Percentiles rank a stretch among this genome's conserved stretches.
These are phyloP conservation scores for Drosophila austrosaltans DNA, from an alignment of 2,888 invertebrate genomes.

Conservation along the genomic window DNA sequence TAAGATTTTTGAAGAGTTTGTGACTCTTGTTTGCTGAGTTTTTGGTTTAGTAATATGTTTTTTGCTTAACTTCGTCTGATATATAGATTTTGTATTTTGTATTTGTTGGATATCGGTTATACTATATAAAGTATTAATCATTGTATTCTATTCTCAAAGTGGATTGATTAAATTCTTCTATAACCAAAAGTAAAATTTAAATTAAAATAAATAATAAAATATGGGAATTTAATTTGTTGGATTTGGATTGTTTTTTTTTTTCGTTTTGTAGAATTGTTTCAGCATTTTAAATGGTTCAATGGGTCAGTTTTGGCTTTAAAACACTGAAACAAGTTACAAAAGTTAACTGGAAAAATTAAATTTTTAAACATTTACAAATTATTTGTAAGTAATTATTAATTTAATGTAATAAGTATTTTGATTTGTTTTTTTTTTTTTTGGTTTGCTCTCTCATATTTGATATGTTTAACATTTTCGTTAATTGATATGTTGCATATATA, in stretches of 20 bases:
- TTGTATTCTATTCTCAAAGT: background rate
- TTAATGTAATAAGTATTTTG: background rate
- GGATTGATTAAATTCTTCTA: background rate
- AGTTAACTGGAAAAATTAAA: background rate
- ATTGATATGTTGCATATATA: conserved; percentile 58
- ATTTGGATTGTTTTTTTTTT: background rate
- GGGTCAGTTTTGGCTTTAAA: conserved; percentile 74
- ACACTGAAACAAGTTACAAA: conserved; percentile 73
- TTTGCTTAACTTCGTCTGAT: conserved; percentile 36
- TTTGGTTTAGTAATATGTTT: conserved; percentile 37
- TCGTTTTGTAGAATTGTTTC: conserved; percentile 67
- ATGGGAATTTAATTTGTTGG: background rate
- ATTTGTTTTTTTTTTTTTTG: conserved; percentile 7
- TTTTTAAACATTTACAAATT: background rate
- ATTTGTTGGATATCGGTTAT: background rate
- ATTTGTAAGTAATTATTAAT: background rate
- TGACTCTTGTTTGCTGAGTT: conserved; percentile 68
- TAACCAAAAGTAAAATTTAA: background rate
- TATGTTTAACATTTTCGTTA: conserved; percentile 48
- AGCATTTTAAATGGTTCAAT: conserved; percentile 67
- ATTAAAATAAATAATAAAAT: background rate
- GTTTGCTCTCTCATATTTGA: conserved; percentile 47
- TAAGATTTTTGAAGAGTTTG: conserved; percentile 72
- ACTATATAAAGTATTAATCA: background rate
- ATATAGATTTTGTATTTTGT: conserved; percentile 12